Percentiles rank a stretch among this genome's conserved stretches.
Evolutionary conservation across 2,113 vertebrate species (phyloP).

Genomic region (Orthonyx spaldingii): DNA sequence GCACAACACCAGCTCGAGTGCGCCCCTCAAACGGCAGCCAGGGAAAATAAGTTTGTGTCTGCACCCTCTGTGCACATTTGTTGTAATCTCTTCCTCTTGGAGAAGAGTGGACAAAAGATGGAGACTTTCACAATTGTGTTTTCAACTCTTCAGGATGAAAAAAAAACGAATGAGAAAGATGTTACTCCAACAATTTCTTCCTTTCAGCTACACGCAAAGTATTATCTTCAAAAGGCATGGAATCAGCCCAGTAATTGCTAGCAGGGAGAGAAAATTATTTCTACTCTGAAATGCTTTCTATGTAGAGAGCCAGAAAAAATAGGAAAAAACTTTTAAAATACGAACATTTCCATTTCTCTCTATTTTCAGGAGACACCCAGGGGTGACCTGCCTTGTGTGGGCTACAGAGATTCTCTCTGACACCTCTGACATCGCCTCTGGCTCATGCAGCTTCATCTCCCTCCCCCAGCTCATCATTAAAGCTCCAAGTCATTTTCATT

Average conservation of each 20-base stretch:
- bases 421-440: not conserved
- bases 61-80: not conserved
- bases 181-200: not conserved
- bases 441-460: not conserved
- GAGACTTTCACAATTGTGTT: not conserved
- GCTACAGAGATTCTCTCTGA: not conserved
- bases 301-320: not conserved
- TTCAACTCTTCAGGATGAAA: not conserved
- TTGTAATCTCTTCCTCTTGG: not conserved
- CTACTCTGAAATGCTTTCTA: not conserved
- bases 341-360: not conserved
- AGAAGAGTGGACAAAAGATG: not conserved
- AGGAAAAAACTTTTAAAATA: not conserved
- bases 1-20: not conserved
- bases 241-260: conserved; percentile 6
- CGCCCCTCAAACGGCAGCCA: not conserved
- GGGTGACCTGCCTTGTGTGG: not conserved
- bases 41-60: not conserved
- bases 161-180: not conserved
- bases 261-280: not conserved
- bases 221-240: conserved; percentile 13
- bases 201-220: not conserved
- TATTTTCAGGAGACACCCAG: not conserved
- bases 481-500: not conserved
- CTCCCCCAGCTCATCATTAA: not conserved